These are phyloP conservation scores for Todus mexicanus DNA, from an alignment of 2,797 vertebrate species.

Conservation along the genomic window DNA sequence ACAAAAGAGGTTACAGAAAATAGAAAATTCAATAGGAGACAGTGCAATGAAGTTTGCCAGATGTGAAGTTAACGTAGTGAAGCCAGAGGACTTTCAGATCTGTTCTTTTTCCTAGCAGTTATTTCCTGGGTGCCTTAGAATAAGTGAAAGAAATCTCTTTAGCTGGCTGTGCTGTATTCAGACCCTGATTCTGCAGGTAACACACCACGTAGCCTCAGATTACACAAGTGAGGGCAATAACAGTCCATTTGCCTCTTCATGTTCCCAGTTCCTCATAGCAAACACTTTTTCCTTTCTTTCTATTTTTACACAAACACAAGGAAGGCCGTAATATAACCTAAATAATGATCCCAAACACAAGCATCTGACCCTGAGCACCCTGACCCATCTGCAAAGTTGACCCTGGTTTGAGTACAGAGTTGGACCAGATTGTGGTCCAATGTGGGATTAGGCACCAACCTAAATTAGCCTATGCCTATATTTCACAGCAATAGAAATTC, in stretches of 20 bases:
- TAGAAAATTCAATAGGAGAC: background rate
- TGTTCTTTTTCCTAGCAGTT: background rate
- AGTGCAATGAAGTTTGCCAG: background rate
- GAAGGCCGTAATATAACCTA: background rate
- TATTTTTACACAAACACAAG: background rate
- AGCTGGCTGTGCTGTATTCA: background rate
- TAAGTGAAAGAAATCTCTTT: background rate
- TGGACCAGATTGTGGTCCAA: background rate
- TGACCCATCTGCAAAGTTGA: background rate
- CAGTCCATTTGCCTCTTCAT: background rate
- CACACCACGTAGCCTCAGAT: background rate
- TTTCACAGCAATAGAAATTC: background rate
- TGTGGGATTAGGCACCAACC: background rate
- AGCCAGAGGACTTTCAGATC: background rate
- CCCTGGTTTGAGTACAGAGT: background rate
- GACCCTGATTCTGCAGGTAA: background rate
- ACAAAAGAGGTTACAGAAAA: background rate
- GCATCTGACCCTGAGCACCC: background rate
- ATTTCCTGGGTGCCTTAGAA: conserved; percentile 1
- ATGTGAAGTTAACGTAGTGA: background rate
- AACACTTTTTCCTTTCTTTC: background rate
- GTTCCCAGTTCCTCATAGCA: background rate
- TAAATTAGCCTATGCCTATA: background rate
- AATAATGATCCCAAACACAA: background rate
- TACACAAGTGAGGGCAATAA: background rate